Conservation (phyloP, 2,113 vertebrate genomes). For the Oncorhynchus masou region DNA sequence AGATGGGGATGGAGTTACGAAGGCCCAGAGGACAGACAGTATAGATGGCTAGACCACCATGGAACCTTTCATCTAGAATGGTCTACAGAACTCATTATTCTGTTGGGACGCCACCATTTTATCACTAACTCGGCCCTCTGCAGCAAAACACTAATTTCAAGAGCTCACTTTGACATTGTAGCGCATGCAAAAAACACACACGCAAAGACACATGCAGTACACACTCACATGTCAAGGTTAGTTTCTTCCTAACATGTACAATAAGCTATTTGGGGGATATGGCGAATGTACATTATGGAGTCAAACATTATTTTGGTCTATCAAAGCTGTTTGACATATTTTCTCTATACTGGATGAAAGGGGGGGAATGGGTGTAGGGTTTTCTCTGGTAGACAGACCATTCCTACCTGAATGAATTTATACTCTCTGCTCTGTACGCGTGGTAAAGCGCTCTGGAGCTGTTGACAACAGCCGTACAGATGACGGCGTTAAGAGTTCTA, state of each 20-base stretch:
- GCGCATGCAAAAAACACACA: conserved; percentile 38
- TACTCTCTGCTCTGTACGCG: too few relatives aligned
- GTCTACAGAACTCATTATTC: neutral
- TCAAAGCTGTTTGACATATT: too few relatives aligned
- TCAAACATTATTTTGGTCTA: too few relatives aligned
- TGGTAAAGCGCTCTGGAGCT: too few relatives aligned
- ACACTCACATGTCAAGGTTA: neutral
- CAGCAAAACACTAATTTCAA: neutral
- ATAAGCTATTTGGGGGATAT: neutral
- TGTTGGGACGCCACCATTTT: neutral
- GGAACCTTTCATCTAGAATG: neutral
- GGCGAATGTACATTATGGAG: too few relatives aligned
- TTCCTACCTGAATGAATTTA: too few relatives aligned
- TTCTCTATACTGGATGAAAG: too few relatives aligned
- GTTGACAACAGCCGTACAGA: too few relatives aligned
- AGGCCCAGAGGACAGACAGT: too few relatives aligned
- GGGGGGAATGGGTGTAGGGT: too few relatives aligned
- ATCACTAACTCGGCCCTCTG: neutral
- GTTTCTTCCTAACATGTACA: neutral
- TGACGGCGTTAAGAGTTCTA: neutral
- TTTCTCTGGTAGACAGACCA: too few relatives aligned
- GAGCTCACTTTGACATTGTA: conserved; percentile 13
- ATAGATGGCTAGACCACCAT: too few relatives aligned
- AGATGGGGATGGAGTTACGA: neutral
- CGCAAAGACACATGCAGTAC: conserved; percentile 1